Conservation (phyloP, 2,888 invertebrate genomes). For the Tortrix viridana region DNA sequence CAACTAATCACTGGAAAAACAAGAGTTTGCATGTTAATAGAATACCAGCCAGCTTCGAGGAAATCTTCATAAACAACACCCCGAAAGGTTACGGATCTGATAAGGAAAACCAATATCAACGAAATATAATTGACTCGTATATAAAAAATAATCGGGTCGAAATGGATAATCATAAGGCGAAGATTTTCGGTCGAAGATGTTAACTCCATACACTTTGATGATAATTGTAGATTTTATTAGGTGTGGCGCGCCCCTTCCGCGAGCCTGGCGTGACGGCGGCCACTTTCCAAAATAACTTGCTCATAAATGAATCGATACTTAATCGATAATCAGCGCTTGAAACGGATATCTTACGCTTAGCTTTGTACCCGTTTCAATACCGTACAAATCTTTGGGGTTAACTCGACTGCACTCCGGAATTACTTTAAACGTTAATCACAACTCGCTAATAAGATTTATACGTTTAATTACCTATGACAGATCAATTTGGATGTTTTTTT, state of each 20-base stretch:
- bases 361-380: slow-evolving; percentile 18
- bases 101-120: slow-evolving; percentile 34
- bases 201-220: slow-evolving; percentile 34
- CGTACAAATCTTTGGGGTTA: slow-evolving; percentile 22
- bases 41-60: slow-evolving; percentile 14
- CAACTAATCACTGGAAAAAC: slow-evolving; percentile 17
- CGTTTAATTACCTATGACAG: slow-evolving; percentile 43
- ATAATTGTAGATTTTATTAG: slow-evolving; percentile 41
- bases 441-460: slow-evolving; percentile 37
- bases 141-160: slow-evolving; percentile 25
- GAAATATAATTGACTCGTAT: slow-evolving; percentile 31
- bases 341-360: slow-evolving; percentile 18
- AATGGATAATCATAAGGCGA: slow-evolving; percentile 33
- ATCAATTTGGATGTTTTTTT: slow-evolving; percentile 41
- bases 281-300: slow-evolving; percentile 42
- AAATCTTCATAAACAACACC: slow-evolving; percentile 10
- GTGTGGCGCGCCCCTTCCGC: slow-evolving; percentile 36
- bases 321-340: slow-evolving; percentile 35
- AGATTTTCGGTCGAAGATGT: slow-evolving; percentile 33
- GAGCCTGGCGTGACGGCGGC: slow-evolving; percentile 40
- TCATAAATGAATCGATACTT: slow-evolving; percentile 38
- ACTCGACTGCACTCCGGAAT: slow-evolving; percentile 19
- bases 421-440: slow-evolving; percentile 27
- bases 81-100: slow-evolving; percentile 14
- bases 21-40: slow-evolving; percentile 8